phyloP scores from a whole-genome alignment of 53 echinoderm and acorn worm species.

The Antedon mediterranea region DNA sequence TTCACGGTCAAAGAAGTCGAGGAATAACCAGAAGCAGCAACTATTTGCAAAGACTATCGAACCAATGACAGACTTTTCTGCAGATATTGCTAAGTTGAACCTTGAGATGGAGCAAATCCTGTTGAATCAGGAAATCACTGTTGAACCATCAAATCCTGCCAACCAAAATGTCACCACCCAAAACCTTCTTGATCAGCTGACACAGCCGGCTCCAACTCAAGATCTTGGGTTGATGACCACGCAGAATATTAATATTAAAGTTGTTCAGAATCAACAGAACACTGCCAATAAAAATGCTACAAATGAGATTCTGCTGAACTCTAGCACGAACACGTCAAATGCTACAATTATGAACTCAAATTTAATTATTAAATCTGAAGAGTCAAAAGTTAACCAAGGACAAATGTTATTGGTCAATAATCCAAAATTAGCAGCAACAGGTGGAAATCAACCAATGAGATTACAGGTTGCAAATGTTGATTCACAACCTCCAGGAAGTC shows the following conservation, averaged over 20 bases:
- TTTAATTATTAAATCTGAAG: neutral
- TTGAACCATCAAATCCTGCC: neutral
- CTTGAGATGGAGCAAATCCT: neutral
- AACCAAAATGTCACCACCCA: neutral
- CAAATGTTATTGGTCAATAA: neutral
- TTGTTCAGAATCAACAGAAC: neutral
- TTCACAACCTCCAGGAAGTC: neutral
- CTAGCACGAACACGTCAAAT: neutral
- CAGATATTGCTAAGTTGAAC: neutral
- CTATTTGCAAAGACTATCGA: neutral
- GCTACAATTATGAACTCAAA: neutral
- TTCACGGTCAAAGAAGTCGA: slow-evolving; percentile 27
- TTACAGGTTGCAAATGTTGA: neutral
- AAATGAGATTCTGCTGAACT: neutral
- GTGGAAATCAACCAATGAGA: neutral
- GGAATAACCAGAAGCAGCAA: slow-evolving; percentile 18
- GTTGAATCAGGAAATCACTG: neutral
- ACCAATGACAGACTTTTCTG: neutral
- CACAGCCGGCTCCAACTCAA: neutral
- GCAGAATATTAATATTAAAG: no score
- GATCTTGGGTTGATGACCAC: neutral
- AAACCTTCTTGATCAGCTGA: neutral
- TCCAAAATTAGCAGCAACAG: neutral
- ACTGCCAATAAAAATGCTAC: neutral
- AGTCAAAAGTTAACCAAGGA: neutral